Base-by-base conservation (phyloP, 2,888 invertebrate species). In the Hyposoter didymator region DNA sequence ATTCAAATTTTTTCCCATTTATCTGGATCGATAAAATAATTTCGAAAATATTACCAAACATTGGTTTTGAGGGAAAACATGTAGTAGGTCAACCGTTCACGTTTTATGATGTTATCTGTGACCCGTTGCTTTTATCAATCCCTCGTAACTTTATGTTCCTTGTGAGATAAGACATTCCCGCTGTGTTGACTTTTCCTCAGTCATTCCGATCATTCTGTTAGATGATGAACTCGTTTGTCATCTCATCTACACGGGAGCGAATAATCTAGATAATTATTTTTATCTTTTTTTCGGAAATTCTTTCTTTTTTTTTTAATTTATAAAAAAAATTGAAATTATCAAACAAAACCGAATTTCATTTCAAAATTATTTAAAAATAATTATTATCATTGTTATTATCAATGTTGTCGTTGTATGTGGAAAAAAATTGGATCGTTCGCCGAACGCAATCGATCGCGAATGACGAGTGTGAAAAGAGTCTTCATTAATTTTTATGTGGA, bases 401-500 rank as follows among this genome's bases (percentile, higher is more conserved):
- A 22, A 19, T 22, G 17, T 55, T 22, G 5, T 28, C 10, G 1
- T 55, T 10, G 22, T 39, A 10, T 39, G 39, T 7, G 8, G 39
- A 10, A 1, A 28, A n/a, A 3, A 49, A 17, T 14, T 59, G 0
- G 14, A 28, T 32, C 8, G 17, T 64, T 32, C 43, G 10, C 35
- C 14, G 19, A 39, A 62, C 45, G 12, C 39, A 39, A 59, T 59
- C 59, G 28, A 59, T 59, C 14, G 8, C 12, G 12, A 59, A 55
- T 55, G 55, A 12, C 10, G 22, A 28, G 39, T 39, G 39, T 6
- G 2, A 28, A 73, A n/a, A 19, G 14, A 55, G 72, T 12, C 14
- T 43, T 62, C 32, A 28, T 2, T n/a, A 7, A 55, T 67, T 74
- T 74, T 17, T 12, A 70, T 22, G 17, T 66, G n/a, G 47, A 52